Conservation (phyloP, 2,888 invertebrate genomes). For the Periphyllus acericola region DNA sequence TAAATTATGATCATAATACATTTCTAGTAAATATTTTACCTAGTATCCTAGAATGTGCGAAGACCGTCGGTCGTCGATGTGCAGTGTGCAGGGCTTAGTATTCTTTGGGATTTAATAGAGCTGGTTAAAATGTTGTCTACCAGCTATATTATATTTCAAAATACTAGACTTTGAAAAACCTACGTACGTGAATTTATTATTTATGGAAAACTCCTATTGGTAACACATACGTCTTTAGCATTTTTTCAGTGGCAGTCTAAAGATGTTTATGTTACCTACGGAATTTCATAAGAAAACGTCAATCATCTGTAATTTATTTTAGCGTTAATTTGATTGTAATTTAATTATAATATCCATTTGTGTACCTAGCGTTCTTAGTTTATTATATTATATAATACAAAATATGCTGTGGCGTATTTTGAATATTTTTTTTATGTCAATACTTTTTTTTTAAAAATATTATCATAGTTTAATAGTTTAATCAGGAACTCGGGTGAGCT, state of each 20-base stretch:
- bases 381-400: too few relatives aligned
- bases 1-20: too few relatives aligned
- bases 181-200: not conserved
- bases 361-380: too few relatives aligned
- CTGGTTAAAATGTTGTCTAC: slow-evolving; percentile 20
- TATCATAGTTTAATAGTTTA: too few relatives aligned
- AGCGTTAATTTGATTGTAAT: not conserved
- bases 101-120: slow-evolving; percentile 61
- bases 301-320: not conserved
- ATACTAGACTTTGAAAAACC: slow-evolving; percentile 34
- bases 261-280: slow-evolving; percentile 53
- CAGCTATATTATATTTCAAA: slow-evolving; percentile 54
- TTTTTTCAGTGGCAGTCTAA: slow-evolving; percentile 37
- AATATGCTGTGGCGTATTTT: too few relatives aligned
- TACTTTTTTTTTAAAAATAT: too few relatives aligned
- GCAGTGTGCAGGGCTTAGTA: slow-evolving; percentile 2
- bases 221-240: slow-evolving; percentile 56
- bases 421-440: too few relatives aligned
- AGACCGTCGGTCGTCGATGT: not conserved
- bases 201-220: slow-evolving; percentile 55
- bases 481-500: too few relatives aligned
- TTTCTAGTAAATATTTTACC: too few relatives aligned
- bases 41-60: too few relatives aligned
- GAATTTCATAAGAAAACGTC: slow-evolving; percentile 50
- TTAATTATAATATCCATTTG: too few relatives aligned